Base-by-base conservation (phyloP, 2,113 vertebrate species). In the Cacatua alba region DNA sequence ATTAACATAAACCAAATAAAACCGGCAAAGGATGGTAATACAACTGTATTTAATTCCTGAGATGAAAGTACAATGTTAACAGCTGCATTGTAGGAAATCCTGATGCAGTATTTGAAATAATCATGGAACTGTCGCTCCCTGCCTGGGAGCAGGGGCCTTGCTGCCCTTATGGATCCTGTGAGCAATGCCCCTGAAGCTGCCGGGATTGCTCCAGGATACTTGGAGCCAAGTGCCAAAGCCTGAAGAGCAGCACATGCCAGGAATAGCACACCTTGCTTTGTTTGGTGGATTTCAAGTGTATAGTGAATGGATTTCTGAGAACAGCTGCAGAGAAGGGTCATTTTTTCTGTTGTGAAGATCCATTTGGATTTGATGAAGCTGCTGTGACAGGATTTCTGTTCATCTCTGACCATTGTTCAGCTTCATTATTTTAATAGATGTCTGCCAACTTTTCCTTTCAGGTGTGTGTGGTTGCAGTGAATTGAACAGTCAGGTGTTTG, bases 101-200 rank as follows among this genome's bases (percentile, higher is more conserved):
- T 49, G 43, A 31, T 46, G 68, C 80, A 37, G 39, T 9, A 6
- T 25, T 29, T 41, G 82, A 19, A 46, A 37, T 49, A 13, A 48
- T 28, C 20, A 1, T 0, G 33, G 0, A 10, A 3, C 29, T 19
- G 2, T 41, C 14, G 41, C 41, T 41, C 8, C 0, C 4, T 17
- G 68, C 31, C 7, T 5, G 13, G 41, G 63, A 28, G 17, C 67
- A 17, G 68, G 33, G 33, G 28, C 68, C 64, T 13, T 19, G 72
- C 67, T 90, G 67, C 60, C 48, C 35, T 8, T 2, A 0, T 1
- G 2, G 10, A 5, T 21, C 8, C n/a, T 1, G 3, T 7, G 35
- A 39, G 16, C 48, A 6, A 0, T 11, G 31, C 31, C 55, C 55
- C 31, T 20, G 74, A 6, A 48, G 81, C 29, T 43, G 46, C 44